Percentiles rank a stretch among this genome's conserved stretches.
Evolutionary conservation across 1,140 invertebrate genomes (phyloP).

Genomic region (Dendrolimus punctatus): DNA sequence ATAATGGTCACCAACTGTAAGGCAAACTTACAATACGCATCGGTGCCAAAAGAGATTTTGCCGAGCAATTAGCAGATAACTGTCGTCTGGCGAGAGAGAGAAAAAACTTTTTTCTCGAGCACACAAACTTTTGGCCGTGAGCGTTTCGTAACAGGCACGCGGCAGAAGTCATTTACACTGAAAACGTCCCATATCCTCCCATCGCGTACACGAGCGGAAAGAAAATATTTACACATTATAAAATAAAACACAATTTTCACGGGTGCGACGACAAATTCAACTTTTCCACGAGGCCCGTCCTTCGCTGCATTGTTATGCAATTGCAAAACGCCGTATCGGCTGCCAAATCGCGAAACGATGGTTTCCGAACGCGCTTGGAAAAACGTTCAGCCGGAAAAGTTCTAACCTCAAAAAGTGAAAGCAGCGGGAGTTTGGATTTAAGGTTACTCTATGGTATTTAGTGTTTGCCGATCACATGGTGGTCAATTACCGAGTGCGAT

Average conservation of each 20-base stretch:
- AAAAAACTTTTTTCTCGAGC: slow-evolving; percentile 42
- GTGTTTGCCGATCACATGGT: slow-evolving; percentile 28
- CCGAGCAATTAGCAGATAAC: slow-evolving; percentile 43
- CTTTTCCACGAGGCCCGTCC: slow-evolving; percentile 49
- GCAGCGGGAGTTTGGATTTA: slow-evolving; percentile 18
- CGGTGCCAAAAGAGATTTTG: slow-evolving; percentile 46
- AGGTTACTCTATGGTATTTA: slow-evolving; percentile 42
- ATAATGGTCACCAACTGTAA: slow-evolving; percentile 21
- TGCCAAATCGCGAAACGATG: slow-evolving; percentile 31
- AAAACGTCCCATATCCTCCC: slow-evolving; percentile 34
- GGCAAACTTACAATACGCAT: slow-evolving; percentile 19
- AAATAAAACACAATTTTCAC: slow-evolving; percentile 34
- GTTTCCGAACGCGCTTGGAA: slow-evolving; percentile 32
- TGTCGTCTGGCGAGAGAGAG: slow-evolving; percentile 34
- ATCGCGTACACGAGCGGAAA: slow-evolving; percentile 24
- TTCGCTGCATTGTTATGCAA: slow-evolving; percentile 60
- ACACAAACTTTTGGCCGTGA: slow-evolving; percentile 34
- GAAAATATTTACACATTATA: slow-evolving; percentile 21
- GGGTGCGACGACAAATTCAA: slow-evolving; percentile 23
- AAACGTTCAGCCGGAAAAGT: slow-evolving; percentile 31
- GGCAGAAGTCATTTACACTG: slow-evolving; percentile 22
- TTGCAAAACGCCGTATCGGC: slow-evolving; percentile 28
- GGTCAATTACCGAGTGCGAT: slow-evolving; percentile 24
- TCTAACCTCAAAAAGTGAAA: slow-evolving; percentile 40
- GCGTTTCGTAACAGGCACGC: slow-evolving; percentile 33